Evolutionary conservation across 2,797 vertebrate genomes (phyloP).

Genomic region (Cossypha dichroa): DNA sequence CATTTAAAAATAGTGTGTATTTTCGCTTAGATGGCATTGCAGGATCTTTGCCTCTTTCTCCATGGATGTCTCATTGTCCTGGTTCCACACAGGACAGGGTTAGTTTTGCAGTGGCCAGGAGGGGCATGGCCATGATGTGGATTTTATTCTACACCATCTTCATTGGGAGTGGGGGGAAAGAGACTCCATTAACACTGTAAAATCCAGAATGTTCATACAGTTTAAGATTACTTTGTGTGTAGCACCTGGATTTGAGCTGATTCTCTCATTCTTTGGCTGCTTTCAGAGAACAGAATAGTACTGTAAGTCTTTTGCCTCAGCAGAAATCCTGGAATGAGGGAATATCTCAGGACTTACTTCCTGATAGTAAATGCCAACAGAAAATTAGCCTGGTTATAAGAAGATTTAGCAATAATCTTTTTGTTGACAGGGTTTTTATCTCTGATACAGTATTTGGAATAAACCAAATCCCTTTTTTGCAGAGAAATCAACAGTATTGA

Average conservation of each 20-base stretch:
- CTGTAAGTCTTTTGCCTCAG: not conserved
- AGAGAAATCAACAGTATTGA: not conserved
- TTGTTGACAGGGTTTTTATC: slow-evolving; percentile 2
- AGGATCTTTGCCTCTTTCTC: not conserved
- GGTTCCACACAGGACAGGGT: not conserved
- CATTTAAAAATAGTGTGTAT: not conserved
- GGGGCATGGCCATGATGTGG: not conserved
- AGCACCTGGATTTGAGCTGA: not conserved
- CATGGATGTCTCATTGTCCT: not conserved
- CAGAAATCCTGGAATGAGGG: not conserved
- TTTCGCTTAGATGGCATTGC: not conserved
- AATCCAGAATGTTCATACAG: not conserved
- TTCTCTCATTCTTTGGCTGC: not conserved
- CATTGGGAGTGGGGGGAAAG: not conserved
- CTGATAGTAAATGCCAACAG: not conserved
- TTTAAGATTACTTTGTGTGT: not conserved
- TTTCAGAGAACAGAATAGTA: not conserved
- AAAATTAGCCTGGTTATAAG: not conserved
- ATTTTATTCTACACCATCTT: not conserved
- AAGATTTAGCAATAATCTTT: slow-evolving; percentile 6
- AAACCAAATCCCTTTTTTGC: slow-evolving; percentile 2
- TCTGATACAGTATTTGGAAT: slow-evolving; percentile 10
- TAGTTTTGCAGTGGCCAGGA: not conserved
- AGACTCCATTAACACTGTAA: not conserved
- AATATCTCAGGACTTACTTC: not conserved